A percentile compares a stretch with the other conserved stretches of the same genome.
Conservation (phyloP, 2,113 vertebrate species). For the Cinclus mexicanus region DNA sequence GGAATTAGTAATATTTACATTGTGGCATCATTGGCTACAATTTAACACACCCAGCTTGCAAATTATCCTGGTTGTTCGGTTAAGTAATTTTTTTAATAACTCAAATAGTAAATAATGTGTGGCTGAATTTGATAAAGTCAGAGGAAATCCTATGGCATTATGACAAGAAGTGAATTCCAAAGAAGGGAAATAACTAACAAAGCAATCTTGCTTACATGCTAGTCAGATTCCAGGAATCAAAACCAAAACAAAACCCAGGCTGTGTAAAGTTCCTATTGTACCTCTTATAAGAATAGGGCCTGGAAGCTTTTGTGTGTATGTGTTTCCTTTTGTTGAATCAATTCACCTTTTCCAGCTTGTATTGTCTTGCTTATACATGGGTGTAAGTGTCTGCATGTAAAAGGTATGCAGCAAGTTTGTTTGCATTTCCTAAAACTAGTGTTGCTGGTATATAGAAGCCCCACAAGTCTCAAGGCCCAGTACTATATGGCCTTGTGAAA, state of each 20-base stretch:
- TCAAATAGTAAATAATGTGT: background rate
- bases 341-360: background rate
- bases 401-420: background rate
- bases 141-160: slow-evolving; percentile 24
- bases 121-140: background rate
- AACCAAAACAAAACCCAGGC: background rate
- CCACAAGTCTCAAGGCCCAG: background rate
- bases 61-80: background rate
- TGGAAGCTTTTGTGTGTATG: background rate
- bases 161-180: background rate
- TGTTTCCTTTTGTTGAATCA: background rate
- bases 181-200: slow-evolving; percentile 38
- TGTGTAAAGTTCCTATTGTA: background rate
- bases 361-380: background rate
- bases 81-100: background rate
- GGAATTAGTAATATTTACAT: background rate
- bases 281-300: background rate
- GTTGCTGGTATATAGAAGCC: background rate
- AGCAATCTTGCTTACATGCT: background rate
- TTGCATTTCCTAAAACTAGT: background rate
- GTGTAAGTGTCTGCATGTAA: background rate
- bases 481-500: background rate
- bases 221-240: slow-evolving; percentile 28
- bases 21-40: background rate
- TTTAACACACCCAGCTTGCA: background rate